Percentiles rank a stretch among this genome's conserved stretches.
phyloP scores from a whole-genome alignment of 2,113 vertebrate species.

The Rana temporaria region DNA sequence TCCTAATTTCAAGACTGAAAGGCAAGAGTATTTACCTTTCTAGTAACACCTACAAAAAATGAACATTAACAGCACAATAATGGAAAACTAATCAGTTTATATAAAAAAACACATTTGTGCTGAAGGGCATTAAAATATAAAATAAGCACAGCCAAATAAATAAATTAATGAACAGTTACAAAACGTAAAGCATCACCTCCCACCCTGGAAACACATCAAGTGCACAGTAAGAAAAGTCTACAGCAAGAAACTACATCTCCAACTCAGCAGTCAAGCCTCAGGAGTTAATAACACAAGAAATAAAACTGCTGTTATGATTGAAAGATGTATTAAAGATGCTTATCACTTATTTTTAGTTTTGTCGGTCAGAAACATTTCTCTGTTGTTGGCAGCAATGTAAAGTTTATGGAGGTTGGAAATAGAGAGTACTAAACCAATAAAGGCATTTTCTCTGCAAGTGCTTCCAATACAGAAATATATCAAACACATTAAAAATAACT shows the following conservation, averaged over 20 bases:
- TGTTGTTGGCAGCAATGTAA: conserved; percentile 62
- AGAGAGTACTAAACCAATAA: conserved; percentile 16
- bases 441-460: conserved; percentile 10
- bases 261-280: conserved; percentile 60
- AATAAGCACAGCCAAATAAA: conserved; percentile 12
- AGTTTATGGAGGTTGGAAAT: conserved; percentile 57
- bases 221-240: conserved; percentile 65
- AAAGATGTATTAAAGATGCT: conserved; percentile 68
- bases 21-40: no score
- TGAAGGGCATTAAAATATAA: conserved; percentile 4
- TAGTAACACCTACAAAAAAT: no score
- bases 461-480: not conserved
- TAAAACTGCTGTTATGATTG: conserved; percentile 68
- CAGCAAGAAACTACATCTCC: conserved; percentile 64
- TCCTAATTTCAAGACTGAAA: no score
- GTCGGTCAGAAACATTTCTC: conserved; percentile 66
- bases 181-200: conserved; percentile 60
- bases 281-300: conserved; percentile 67
- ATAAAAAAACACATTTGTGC: not conserved
- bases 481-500: not conserved
- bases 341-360: conserved; percentile 67
- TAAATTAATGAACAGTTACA: conserved; percentile 65
- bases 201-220: conserved; percentile 64
- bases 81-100: not conserved
- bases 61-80: not conserved